phyloP scores from a whole-genome alignment of 2,113 vertebrate genomes.

The Microcebus griseorufus region DNA sequence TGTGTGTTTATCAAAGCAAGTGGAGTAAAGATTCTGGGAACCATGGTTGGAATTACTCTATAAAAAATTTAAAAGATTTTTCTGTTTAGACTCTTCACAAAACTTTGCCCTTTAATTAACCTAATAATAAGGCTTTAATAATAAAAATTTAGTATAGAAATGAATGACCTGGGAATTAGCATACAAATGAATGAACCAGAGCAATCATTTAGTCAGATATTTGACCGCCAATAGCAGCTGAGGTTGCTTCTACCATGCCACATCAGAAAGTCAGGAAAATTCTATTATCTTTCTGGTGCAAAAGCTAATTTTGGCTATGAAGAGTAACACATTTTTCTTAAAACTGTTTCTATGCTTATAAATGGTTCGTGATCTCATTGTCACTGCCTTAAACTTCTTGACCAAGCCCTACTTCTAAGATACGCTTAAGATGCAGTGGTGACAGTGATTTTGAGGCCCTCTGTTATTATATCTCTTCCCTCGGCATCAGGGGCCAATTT shows the following conservation, averaged over 20 bases:
- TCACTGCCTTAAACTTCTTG: not conserved
- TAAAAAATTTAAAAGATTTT: not conserved
- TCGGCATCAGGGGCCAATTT: not conserved
- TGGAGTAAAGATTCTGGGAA: not conserved
- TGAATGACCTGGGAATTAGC: not conserved
- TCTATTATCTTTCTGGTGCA: not conserved
- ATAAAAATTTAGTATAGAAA: not conserved
- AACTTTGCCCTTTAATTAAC: not conserved
- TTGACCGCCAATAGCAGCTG: not conserved
- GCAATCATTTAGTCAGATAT: not conserved
- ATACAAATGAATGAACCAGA: not conserved
- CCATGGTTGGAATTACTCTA: not conserved
- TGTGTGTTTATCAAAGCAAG: not conserved
- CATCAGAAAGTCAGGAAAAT: not conserved
- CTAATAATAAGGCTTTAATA: not conserved
- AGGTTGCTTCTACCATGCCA: not conserved
- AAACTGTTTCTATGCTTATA: not conserved
- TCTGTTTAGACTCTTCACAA: not conserved
- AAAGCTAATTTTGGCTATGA: not conserved
- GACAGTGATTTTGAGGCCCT: not conserved
- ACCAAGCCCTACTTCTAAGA: not conserved
- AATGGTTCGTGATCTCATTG: not conserved
- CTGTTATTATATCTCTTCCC: not conserved
- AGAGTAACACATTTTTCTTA: not conserved
- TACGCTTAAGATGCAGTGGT: fast-evolving